Evolutionary conservation across 2,797 vertebrate species (phyloP).

Genomic region (Ptychobarbus kaznakovi): DNA sequence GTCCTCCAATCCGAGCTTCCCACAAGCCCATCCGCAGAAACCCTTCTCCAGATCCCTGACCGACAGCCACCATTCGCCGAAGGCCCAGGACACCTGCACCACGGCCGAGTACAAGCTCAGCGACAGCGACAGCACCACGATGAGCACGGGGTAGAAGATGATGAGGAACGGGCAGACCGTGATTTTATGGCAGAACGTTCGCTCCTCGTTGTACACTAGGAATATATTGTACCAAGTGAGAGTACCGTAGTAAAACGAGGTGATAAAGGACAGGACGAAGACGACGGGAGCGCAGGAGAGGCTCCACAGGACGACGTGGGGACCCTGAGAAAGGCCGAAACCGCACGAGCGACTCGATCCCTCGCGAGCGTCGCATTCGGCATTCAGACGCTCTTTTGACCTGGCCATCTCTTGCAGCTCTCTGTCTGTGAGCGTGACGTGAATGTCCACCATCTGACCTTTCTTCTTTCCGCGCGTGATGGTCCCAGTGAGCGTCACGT

Average conservation of each 20-base stretch:
- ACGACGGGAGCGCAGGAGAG: slow-evolving; percentile 89
- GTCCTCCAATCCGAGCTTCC: slow-evolving; percentile 94
- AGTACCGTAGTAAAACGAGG: slow-evolving; percentile 98
- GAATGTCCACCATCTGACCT: slow-evolving; percentile 98
- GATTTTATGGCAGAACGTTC: slow-evolving; percentile 99
- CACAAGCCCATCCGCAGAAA: slow-evolving; percentile 97
- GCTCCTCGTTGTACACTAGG: slow-evolving; percentile 97
- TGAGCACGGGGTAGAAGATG: slow-evolving; percentile 96
- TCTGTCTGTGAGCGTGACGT: slow-evolving; percentile 92
- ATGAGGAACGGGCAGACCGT: slow-evolving; percentile 96
- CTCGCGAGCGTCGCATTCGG: slow-evolving; percentile 72
- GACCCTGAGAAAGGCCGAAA: slow-evolving; percentile 86
- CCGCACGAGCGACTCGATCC: slow-evolving; percentile 80
- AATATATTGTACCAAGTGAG: slow-evolving; percentile 99
- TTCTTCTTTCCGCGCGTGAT: slow-evolving; percentile 98
- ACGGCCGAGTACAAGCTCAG: slow-evolving; percentile 90
- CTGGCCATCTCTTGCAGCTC: slow-evolving; percentile 92
- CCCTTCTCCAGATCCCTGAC: slow-evolving; percentile 97
- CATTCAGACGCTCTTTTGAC: slow-evolving; percentile 85
- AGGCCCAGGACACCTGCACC: slow-evolving; percentile 95
- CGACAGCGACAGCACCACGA: slow-evolving; percentile 90
- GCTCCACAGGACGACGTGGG: slow-evolving; percentile 94
- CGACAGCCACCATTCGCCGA: slow-evolving; percentile 91
- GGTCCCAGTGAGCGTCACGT: slow-evolving; percentile 96
- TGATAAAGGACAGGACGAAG: slow-evolving; percentile 93